Conservation (phyloP, 1,140 invertebrate genomes). For the Rhyacophila brunnea region DNA sequence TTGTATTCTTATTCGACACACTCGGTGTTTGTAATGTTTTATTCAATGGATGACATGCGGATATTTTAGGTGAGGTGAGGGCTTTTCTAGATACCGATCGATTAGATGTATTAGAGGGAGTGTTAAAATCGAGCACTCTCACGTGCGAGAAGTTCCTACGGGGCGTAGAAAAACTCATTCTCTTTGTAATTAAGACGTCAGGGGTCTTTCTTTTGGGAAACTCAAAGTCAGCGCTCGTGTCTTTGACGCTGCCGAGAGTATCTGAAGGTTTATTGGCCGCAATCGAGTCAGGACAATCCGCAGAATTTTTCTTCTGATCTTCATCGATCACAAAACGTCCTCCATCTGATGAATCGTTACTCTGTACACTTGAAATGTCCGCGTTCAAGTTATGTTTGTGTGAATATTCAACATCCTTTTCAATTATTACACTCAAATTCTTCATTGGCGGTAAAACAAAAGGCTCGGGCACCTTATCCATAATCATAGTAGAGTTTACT, state of each 20-base stretch:
- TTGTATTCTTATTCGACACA: conserved; percentile 1
- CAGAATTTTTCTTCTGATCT: not conserved
- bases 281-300: too few relatives aligned
- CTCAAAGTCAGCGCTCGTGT: not conserved
- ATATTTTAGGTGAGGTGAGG: conserved; percentile 22
- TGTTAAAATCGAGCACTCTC: conserved; percentile 30
- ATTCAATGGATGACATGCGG: not conserved
- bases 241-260: not conserved
- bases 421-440: too few relatives aligned
- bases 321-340: conserved; percentile 16
- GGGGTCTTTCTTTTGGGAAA: conserved; percentile 25
- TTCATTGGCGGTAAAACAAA: not conserved
- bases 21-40: not conserved
- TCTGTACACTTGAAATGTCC: conserved; percentile 6
- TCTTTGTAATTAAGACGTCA: conserved; percentile 12
- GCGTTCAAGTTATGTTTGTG: too few relatives aligned
- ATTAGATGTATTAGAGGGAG: conserved; percentile 4
- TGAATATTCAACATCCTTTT: not conserved
- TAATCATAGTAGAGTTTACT: too few relatives aligned
- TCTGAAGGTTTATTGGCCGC: not conserved
- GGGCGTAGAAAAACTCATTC: conserved; percentile 22
- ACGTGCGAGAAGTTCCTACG: conserved; percentile 23
- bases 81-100: conserved; percentile 5
- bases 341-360: conserved; percentile 14
- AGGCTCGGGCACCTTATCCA: too few relatives aligned